Conservation (phyloP, 2,888 invertebrate species). For the Rhopalosiphum nymphaeae region DNA sequence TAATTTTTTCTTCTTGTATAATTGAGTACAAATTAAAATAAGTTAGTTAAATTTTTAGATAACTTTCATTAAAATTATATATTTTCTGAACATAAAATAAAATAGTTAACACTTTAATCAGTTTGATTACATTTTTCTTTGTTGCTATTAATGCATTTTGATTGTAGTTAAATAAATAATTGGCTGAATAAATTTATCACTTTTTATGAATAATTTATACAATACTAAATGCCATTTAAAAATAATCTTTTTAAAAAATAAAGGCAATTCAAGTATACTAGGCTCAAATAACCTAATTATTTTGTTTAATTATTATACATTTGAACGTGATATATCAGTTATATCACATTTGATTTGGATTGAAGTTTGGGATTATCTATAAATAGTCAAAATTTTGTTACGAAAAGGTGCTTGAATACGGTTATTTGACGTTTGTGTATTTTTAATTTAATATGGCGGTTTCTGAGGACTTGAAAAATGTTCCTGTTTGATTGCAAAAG, state of each 20-base stretch:
- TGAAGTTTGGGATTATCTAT: not conserved
- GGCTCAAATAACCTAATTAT: no score
- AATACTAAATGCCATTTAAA: not conserved
- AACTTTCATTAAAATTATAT: not conserved
- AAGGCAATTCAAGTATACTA: not conserved
- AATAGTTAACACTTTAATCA: not conserved
- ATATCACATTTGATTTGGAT: not conserved
- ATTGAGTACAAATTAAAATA: not conserved
- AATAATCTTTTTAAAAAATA: not conserved
- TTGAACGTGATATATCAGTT: not conserved
- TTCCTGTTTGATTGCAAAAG: not conserved
- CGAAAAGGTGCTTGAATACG: not conserved
- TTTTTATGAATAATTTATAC: not conserved
- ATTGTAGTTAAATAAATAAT: not conserved
- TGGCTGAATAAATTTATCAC: not conserved
- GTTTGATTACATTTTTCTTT: not conserved
- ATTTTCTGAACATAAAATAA: not conserved
- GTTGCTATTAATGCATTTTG: not conserved
- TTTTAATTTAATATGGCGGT: not conserved
- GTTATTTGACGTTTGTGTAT: not conserved
- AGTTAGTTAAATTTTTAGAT: not conserved
- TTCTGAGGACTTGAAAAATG: not conserved
- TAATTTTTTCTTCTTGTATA: not conserved
- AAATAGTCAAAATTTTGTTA: not conserved
- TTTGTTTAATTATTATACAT: not conserved